Base-by-base conservation (phyloP, 2,113 vertebrate species). In the Hemiprocne comata region DNA sequence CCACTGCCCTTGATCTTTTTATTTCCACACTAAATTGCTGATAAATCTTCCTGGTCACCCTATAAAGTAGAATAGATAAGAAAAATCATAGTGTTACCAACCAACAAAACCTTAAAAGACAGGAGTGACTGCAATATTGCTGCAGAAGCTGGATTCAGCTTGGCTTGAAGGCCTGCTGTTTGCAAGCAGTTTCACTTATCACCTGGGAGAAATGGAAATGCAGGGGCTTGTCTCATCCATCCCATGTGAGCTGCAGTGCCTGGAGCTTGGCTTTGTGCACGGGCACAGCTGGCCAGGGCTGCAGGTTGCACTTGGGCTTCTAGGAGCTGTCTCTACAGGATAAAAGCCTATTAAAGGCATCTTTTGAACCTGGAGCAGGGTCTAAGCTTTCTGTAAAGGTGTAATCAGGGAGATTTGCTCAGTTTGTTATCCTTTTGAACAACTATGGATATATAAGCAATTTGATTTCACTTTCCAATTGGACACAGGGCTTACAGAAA, bases 161-260 rank as follows among this genome's bases (percentile, higher is more conserved):
- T 7, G 48, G 33, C 0, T 3, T 13, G 16, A 71, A 73, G 34
- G 42, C 73, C 80, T 8, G 38, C 84, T 78, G 73, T 70, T 77
- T 9, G 42, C 38, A 28, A 58, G 57, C 14, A 1, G 18, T 53
- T 81, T 60, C 88, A 17, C 42, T 77, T n/a, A 13, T 25, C 51
- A 28, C 17, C 21, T 0, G 0, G 44, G 31, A 93, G 66, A 60
- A 76, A 29, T 0, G 1, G 34, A 51, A 70, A 80, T 55, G 33
- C 19, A 65, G 50, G 21, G 31, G 31, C 51, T 86, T 58, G 6
- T 58, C 51, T 55, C 1, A 3, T 7, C 25, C 69, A 9, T 5
- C 19, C 31, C 0, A 0, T 0, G 0, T 11, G 44, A 83, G 26
- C 46, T 1, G 9, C 17, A 12, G 26, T 23, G 73, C 77, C 61